Evolutionary conservation across 2,113 vertebrate species (phyloP), one percentile per base, ranked within the genome.

Genomic region (Myodes glareolus): DNA sequence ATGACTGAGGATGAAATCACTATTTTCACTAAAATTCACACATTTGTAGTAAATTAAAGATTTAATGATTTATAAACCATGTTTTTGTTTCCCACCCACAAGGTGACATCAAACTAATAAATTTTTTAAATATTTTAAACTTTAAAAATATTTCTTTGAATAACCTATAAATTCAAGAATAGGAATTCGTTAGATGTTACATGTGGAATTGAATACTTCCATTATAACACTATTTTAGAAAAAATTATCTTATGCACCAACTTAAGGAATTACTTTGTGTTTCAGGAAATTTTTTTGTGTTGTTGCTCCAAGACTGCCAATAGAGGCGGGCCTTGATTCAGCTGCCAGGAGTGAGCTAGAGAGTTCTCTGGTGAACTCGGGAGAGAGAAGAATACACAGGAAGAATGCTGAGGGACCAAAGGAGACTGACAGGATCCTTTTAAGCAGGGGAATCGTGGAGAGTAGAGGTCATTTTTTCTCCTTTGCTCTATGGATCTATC

Each of bases 61-160:
- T 86, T 95, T 58, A 25, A 81, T 85, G 84, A 19, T 36, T 72
- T 95, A 10, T 58, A 73, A 88, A 47, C 17, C 92, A 70, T 76
- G 82, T 27, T 97, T 39, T 84, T 25, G 63, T 27, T 87, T 92
- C 86, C 77, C 90, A 58, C n/a, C 14, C 11, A 47, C 11, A 86
- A 86, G 12, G 11, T 42, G 7, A 78, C 65, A 61, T 19, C 19
- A 91, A 80, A 96, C 82, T 29, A 31, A 14, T 85, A 72, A 98
- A 94, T 5, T 97, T 33, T 31, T 4, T 72, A 67, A 95, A 97
- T 92, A 2, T 6, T 6, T 19, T 2, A 9, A 95, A 91, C 95
- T 97, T 97, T 98, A 85, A 91, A 61, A 96, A 94, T 95, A 90
- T 96, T 94, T 90, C 16, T 17, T 96, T 55, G 84, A 88, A 65